Base-by-base conservation (phyloP, 92 coral and sea anemone genomes). In the Meandrina meandrites region DNA sequence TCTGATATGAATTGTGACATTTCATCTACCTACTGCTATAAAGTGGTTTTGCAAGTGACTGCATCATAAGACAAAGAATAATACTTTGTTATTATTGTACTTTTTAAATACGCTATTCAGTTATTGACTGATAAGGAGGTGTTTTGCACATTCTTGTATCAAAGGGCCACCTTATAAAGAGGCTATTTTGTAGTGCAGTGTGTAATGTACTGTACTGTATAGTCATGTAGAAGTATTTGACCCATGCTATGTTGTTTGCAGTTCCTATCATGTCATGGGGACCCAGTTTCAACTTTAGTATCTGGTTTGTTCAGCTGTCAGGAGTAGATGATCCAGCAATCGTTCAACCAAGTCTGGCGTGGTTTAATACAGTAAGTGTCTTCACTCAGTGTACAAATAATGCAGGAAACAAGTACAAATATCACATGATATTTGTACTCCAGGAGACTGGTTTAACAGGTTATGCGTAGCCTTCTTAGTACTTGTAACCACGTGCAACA, bases 241-340 rank as follows among this genome's bases (percentile, higher is more conserved):
- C 7, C 14, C 47, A 48, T 79, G 71, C 10, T 80, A 48, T 5
- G 14, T 32, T 58, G 17, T 45, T 66, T 37, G 2, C 82, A 96
- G 99, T 96, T 74, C 99, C 99, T 30, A 96, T 95, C 8, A 88
- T 96, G 91, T 93, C 99, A 0, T 95, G 98, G 98, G 99, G 99
- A 11, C 99, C 95, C 51, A 96, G 98, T 87, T 96, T 96, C 86
- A 96, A 96, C 89, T 96, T 93, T 78, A 96, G 99, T 81, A 96
- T 96, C 83, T 96, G 99, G 99, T 96, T 91, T 95, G 96, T 96
- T 68, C 94, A 95, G 83, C 89, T 96, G 18, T 66, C 88, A 31
- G 99, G 99, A 32, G 88, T 95, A n/a, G 94, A 90, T 88, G 96
- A 96, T 60, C 94, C 96, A 50, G 85, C 81, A 71, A 71, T 93